Evolutionary conservation across 2,113 vertebrate genomes (phyloP).

Genomic region (Coracopsis vasa): DNA sequence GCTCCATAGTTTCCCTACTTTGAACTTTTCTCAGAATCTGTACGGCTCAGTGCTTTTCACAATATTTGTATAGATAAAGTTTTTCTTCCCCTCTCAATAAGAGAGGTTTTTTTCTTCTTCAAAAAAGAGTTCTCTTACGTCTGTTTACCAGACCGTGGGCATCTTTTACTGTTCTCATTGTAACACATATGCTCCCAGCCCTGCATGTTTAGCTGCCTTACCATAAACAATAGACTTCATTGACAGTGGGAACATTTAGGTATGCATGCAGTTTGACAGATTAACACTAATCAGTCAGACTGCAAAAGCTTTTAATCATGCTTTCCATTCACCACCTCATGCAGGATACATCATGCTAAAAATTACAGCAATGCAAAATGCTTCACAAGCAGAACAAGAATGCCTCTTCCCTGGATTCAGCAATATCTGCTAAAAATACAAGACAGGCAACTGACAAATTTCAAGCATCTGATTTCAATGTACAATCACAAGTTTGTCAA

Average conservation of each 20-base stretch:
- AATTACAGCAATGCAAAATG: background rate
- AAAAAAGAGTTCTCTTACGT: background rate
- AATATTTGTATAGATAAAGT: background rate
- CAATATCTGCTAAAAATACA: background rate
- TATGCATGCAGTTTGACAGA: background rate
- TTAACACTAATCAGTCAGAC: background rate
- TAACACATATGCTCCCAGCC: background rate
- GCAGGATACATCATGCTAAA: background rate
- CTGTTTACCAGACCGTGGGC: background rate
- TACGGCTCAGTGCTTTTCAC: background rate
- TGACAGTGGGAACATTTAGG: background rate
- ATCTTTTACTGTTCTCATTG: background rate
- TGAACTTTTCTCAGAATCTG: background rate
- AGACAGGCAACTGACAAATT: background rate
- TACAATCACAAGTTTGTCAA: background rate
- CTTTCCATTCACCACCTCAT: background rate
- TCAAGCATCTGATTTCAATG: background rate
- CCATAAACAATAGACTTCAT: background rate
- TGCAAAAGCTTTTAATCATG: background rate
- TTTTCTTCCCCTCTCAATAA: background rate
- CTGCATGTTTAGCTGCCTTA: background rate
- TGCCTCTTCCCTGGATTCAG: accelerated
- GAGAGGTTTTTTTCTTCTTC: background rate
- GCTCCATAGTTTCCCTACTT: accelerated
- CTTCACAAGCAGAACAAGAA: background rate